phyloP scores from a whole-genome alignment of 1,140 invertebrate genomes.

The Pentalonia nigronervosa region DNA sequence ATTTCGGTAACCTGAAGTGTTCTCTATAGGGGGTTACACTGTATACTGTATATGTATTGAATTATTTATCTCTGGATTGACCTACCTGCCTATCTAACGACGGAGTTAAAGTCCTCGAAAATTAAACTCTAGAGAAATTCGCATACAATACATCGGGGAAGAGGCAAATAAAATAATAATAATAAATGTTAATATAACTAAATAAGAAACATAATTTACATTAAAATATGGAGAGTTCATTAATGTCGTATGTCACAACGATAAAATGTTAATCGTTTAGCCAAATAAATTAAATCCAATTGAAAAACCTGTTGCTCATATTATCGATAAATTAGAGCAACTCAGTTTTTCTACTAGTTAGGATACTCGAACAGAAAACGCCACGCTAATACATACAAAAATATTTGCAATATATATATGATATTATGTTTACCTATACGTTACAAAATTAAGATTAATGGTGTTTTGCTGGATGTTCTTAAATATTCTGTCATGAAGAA shows the following conservation, averaged over 20 bases:
- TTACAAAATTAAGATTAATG: slow-evolving; percentile 18
- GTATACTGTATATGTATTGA: no score
- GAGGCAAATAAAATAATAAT: no score
- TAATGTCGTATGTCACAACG: background rate
- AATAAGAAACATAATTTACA: background rate
- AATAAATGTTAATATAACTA: background rate
- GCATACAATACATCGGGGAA: fast-evolving
- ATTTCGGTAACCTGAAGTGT: no score
- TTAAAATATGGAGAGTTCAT: background rate
- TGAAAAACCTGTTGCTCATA: background rate
- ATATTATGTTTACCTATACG: background rate
- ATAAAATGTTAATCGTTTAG: background rate
- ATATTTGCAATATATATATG: background rate
- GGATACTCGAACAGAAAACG: background rate
- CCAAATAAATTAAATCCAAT: background rate
- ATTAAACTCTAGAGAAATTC: background rate
- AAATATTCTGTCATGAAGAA: background rate
- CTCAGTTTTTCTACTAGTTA: background rate
- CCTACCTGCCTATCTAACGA: no score
- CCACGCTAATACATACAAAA: background rate
- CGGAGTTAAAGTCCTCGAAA: background rate
- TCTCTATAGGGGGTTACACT: no score
- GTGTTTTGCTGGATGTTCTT: background rate
- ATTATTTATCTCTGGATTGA: background rate
- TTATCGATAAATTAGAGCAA: background rate